Evolutionary conservation across 2,888 invertebrate genomes (phyloP).

Genomic region (Agrotis segetum): DNA sequence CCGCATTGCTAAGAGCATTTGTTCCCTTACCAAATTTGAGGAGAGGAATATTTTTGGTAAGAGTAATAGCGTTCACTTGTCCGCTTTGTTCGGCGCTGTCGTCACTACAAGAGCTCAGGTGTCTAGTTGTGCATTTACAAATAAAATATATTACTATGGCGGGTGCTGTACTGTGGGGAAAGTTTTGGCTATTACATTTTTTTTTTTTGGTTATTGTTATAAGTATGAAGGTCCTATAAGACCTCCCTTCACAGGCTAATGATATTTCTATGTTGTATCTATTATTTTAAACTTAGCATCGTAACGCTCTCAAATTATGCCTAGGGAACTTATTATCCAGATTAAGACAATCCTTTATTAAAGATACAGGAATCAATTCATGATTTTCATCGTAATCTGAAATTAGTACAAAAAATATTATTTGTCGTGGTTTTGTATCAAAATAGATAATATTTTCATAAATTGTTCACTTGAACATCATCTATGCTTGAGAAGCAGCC

Average conservation of each 20-base stretch:
- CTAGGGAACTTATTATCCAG: no score
- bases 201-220: neutral
- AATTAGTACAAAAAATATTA: no score
- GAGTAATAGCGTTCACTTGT: slow-evolving; percentile 73
- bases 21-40: slow-evolving; percentile 82
- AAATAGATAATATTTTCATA: no score
- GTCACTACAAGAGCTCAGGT: slow-evolving; percentile 64
- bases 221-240: neutral
- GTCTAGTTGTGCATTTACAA: slow-evolving; percentile 65
- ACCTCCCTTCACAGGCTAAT: no score
- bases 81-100: slow-evolving; percentile 62
- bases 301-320: no score
- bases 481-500: neutral
- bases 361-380: no score
- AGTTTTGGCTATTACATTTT: slow-evolving; percentile 27
- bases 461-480: no score
- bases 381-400: no score
- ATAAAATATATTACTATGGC: slow-evolving; percentile 40
- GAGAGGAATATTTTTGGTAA: slow-evolving; percentile 81
- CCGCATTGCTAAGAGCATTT: slow-evolving; percentile 88
- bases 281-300: neutral
- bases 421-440: no score
- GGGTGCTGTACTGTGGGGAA: slow-evolving; percentile 18
- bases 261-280: neutral
- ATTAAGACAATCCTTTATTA: no score